These are phyloP conservation scores for Perizoma flavofasciatum DNA, from an alignment of 2,888 invertebrate genomes.

Conservation along the genomic window DNA sequence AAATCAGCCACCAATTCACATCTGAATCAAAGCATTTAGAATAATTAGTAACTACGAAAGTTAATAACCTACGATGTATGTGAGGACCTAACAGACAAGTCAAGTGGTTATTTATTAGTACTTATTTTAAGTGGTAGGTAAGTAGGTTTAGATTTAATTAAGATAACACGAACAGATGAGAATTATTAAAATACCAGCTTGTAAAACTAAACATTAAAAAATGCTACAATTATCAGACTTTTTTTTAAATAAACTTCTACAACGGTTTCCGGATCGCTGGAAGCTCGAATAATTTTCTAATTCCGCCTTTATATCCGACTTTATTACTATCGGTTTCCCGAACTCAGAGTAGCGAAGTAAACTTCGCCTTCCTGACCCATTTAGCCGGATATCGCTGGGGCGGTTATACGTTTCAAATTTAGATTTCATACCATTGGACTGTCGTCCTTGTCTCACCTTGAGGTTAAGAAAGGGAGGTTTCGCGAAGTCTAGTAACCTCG, in stretches of 20 bases:
- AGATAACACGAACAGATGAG: too few relatives aligned
- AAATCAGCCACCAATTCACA: too few relatives aligned
- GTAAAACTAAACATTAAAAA: too few relatives aligned
- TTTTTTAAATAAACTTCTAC: constrained; percentile 15
- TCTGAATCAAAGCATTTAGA: too few relatives aligned
- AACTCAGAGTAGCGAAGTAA: constrained; percentile 56
- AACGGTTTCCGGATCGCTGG: constrained; percentile 1
- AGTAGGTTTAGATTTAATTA: too few relatives aligned
- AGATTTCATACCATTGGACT: constrained; percentile 59
- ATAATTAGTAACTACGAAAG: too few relatives aligned
- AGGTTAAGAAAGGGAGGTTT: constrained; percentile 52
- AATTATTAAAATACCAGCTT: too few relatives aligned
- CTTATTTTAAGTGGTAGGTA: too few relatives aligned
- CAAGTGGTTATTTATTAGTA: too few relatives aligned
- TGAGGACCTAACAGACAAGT: too few relatives aligned
- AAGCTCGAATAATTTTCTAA: constrained; percentile 25
- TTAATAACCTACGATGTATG: too few relatives aligned
- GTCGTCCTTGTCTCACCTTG: constrained; percentile 56
- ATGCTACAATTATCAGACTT: neutral
- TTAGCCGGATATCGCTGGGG: constrained; percentile 74
- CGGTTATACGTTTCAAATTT: constrained; percentile 68
- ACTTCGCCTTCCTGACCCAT: constrained; percentile 83
- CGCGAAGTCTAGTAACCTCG: constrained; percentile 64
- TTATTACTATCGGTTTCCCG: constrained; percentile 24
- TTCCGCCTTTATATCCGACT: constrained; percentile 20